These are phyloP conservation scores for Ophioninae sp. DNA, from an alignment of 2,888 invertebrate species.

Conservation along the genomic window DNA sequence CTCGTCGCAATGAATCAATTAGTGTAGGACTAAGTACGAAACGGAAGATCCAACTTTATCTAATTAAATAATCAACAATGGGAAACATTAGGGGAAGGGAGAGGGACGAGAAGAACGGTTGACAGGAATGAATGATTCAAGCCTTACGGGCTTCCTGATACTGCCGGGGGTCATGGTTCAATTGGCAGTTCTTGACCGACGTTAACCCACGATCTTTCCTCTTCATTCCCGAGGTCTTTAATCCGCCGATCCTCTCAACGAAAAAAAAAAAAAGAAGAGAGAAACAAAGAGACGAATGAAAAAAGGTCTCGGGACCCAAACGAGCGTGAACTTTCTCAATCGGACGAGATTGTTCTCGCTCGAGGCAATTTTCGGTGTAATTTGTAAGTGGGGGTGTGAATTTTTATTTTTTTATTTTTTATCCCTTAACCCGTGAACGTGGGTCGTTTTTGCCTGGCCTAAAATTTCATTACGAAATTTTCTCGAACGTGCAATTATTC, in stretches of 20 bases:
- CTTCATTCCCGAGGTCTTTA: slow-evolving; percentile 25
- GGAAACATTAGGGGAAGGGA: slow-evolving; percentile 62
- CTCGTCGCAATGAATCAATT: slow-evolving; percentile 64
- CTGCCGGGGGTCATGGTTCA: slow-evolving; percentile 76
- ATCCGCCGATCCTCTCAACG: slow-evolving; percentile 42
- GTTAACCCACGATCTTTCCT: slow-evolving; percentile 69
- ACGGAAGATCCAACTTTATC: slow-evolving; percentile 64
- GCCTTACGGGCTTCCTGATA: slow-evolving; percentile 68
- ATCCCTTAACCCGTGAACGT: not conserved
- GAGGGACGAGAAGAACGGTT: slow-evolving; percentile 27
- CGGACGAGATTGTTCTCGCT: not conserved
- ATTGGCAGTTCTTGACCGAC: slow-evolving; percentile 75
- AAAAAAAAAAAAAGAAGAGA: slow-evolving; percentile 22
- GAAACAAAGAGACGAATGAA: not conserved
- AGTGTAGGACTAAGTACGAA: slow-evolving; percentile 38
- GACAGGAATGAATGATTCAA: slow-evolving; percentile 75
- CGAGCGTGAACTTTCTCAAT: slow-evolving; percentile 17
- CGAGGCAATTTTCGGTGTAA: not conserved
- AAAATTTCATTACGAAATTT: no score
- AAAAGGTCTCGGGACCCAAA: not conserved
- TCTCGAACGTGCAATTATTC: no score
- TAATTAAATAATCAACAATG: slow-evolving; percentile 66
- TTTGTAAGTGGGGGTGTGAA: not conserved
- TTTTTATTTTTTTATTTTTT: not conserved
- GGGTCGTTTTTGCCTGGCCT: no score